Evolutionary conservation across 2,797 vertebrate genomes (phyloP).

Genomic region (Acipenser transmontanus): DNA sequence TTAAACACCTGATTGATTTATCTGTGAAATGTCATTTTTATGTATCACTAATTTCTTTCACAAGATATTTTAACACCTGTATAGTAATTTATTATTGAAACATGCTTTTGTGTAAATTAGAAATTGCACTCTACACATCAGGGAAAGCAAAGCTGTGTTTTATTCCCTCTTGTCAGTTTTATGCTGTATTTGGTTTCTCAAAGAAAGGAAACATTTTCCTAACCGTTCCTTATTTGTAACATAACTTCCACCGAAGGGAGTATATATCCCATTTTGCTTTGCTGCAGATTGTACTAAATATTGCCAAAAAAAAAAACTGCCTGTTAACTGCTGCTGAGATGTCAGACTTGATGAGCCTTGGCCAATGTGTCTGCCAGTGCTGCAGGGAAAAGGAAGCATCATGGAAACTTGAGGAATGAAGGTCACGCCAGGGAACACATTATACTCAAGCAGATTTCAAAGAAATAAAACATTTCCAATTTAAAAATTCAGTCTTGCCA

Average conservation of each 20-base stretch:
- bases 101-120: no score
- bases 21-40: no score
- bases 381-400: not conserved
- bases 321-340: conserved; percentile 33
- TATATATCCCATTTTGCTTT: conserved; percentile 23
- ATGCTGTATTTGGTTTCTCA: conserved; percentile 35
- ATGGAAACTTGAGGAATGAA: not conserved
- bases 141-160: not conserved
- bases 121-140: no score
- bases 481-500: conserved; percentile 15
- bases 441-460: not conserved
- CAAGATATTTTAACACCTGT: no score
- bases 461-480: not conserved
- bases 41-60: no score
- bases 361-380: conserved; percentile 33
- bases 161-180: conserved; percentile 34
- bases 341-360: conserved; percentile 34
- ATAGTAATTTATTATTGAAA: no score
- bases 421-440: not conserved
- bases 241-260: not conserved
- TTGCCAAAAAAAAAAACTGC: conserved; percentile 29
- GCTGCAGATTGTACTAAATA: conserved; percentile 23
- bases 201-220: not conserved
- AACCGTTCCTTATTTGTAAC: not conserved
- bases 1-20: no score